Percentiles rank a stretch among this genome's conserved stretches.
Evolutionary conservation across 2,797 vertebrate genomes (phyloP).

Genomic region (Lepus townsendii): DNA sequence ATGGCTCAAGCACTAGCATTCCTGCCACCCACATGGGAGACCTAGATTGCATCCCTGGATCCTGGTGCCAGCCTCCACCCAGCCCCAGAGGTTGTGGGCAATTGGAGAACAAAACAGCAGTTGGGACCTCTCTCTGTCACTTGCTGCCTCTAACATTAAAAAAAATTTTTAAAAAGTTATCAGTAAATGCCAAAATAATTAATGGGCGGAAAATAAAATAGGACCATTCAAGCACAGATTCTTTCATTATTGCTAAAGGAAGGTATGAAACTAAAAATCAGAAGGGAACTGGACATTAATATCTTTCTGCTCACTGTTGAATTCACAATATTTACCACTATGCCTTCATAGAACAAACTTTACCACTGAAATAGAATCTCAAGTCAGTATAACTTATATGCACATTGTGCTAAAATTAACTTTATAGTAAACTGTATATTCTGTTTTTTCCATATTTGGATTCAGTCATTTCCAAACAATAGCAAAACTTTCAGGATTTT

Average conservation of each 20-base stretch:
- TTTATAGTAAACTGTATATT: not conserved
- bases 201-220: not conserved
- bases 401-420: not conserved
- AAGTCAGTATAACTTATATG: not conserved
- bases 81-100: no score
- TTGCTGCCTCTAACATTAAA: no score
- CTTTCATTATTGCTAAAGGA: slow-evolving; percentile 25
- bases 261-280: slow-evolving; percentile 22
- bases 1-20: no score
- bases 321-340: not conserved
- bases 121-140: no score
- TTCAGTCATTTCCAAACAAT: not conserved
- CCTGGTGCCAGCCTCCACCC: no score
- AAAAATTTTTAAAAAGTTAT: no score
- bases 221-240: not conserved
- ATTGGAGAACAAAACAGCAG: no score
- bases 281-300: not conserved
- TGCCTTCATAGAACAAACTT: not conserved
- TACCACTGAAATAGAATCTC: not conserved
- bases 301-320: not conserved
- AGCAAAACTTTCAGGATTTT: slow-evolving; percentile 3
- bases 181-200: not conserved
- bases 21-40: no score
- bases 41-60: no score
- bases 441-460: not conserved